phyloP scores from a whole-genome alignment of 2,113 vertebrate genomes.

The Leucopsar rothschildi region DNA sequence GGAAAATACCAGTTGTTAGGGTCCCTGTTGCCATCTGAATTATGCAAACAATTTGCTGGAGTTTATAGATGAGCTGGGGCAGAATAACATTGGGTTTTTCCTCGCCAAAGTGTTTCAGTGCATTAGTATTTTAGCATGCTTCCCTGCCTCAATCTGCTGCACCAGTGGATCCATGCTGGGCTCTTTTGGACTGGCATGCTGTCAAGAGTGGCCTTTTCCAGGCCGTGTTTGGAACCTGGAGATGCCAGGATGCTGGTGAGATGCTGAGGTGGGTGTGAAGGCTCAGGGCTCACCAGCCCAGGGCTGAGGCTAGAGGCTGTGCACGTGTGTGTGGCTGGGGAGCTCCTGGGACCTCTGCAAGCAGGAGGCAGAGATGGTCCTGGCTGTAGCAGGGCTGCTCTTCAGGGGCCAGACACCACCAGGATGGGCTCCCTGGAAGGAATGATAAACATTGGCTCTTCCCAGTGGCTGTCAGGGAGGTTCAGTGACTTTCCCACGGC shows the following conservation, averaged over 20 bases:
- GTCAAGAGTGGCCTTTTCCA: background rate
- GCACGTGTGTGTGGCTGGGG: accelerated
- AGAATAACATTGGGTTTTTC: background rate
- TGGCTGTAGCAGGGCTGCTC: background rate
- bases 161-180: background rate
- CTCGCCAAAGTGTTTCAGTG: background rate
- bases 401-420: background rate
- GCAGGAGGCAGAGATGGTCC: background rate
- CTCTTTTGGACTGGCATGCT: background rate
- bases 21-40: conserved; percentile 21
- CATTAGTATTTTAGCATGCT: background rate
- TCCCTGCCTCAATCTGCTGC: background rate
- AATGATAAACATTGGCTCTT: conserved; percentile 40
- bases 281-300: background rate
- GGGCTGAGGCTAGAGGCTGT: background rate
- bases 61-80: background rate
- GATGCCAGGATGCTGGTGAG: background rate
- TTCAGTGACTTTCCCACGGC: conserved; percentile 45
- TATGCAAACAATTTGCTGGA: conserved; percentile 28
- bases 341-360: background rate
- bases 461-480: background rate
- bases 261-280: background rate
- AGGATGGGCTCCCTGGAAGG: background rate
- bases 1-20: conserved; percentile 12
- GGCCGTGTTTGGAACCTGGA: accelerated